These are phyloP conservation scores for Tychaedon coryphoeus DNA, from an alignment of 2,113 vertebrate genomes.

Conservation along the genomic window DNA sequence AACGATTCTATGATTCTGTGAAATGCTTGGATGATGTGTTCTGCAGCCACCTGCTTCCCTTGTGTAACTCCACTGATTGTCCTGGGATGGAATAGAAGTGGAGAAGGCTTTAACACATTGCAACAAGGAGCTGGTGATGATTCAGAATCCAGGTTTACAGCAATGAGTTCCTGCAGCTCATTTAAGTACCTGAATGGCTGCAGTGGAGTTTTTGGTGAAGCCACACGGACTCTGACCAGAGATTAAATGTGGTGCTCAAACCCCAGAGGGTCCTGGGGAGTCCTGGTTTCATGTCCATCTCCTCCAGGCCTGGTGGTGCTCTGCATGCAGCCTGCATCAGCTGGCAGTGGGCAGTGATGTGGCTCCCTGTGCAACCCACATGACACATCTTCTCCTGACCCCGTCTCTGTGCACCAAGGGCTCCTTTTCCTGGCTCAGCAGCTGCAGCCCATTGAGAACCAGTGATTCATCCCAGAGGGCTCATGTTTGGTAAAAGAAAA, in stretches of 20 bases:
- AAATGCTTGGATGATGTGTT: neutral
- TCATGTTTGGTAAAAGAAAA: constrained; percentile 2
- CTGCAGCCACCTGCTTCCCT: neutral
- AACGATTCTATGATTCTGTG: fast-evolving
- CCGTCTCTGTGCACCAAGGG: neutral
- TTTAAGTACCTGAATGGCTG: neutral
- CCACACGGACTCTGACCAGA: fast-evolving
- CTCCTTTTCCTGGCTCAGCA: constrained; percentile 28
- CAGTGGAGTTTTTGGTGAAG: neutral
- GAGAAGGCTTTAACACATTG: neutral
- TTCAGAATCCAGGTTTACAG: neutral
- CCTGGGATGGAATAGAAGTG: neutral
- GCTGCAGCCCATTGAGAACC: neutral
- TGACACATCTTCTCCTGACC: constrained; percentile 36
- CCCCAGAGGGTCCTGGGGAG: neutral
- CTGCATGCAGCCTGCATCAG: neutral
- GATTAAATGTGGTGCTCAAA: neutral
- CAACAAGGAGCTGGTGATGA: neutral
- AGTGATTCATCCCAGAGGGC: constrained; percentile 22
- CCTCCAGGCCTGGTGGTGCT: neutral
- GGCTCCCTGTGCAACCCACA: neutral
- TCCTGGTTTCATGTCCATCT: neutral
- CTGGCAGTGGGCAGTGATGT: neutral
- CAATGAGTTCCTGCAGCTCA: neutral
- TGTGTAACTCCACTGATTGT: neutral